These are phyloP conservation scores for Tangara arthus DNA, from an alignment of 2,797 vertebrate genomes.

Conservation along the genomic window DNA sequence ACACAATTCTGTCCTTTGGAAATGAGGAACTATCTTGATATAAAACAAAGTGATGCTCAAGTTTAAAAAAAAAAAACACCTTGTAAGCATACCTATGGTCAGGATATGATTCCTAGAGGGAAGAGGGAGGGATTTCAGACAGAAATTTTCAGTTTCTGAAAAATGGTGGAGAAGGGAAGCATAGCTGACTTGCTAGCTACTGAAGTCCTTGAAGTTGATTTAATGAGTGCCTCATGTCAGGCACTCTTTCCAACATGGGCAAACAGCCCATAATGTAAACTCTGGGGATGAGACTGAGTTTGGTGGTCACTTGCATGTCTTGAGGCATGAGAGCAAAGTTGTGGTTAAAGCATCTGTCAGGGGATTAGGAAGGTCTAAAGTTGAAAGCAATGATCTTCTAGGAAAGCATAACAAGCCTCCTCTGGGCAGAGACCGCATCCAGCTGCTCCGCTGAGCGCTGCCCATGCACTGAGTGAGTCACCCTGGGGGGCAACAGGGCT, in stretches of 20 bases:
- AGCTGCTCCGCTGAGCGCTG: neutral
- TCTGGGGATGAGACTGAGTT: slow-evolving; percentile 31
- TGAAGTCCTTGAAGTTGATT: slow-evolving; percentile 29
- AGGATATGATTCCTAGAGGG: neutral
- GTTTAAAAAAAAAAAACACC: neutral
- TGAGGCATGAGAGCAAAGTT: slow-evolving; percentile 56
- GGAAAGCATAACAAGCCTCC: slow-evolving; percentile 16
- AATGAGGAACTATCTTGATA: neutral
- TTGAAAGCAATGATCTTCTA: slow-evolving; percentile 64
- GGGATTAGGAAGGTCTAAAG: slow-evolving; percentile 73
- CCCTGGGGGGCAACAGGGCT: neutral
- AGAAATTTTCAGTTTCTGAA: neutral
- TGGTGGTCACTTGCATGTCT: slow-evolving; percentile 53
- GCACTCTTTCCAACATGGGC: slow-evolving; percentile 35
- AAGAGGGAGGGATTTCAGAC: neutral
- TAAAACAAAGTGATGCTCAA: neutral
- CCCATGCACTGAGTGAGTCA: neutral
- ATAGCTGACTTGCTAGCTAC: neutral
- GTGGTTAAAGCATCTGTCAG: slow-evolving; percentile 66
- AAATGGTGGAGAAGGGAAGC: neutral
- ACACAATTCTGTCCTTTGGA: neutral
- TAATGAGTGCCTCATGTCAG: slow-evolving; percentile 33
- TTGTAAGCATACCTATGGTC: neutral
- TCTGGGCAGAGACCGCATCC: neutral
- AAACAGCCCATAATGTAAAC: slow-evolving; percentile 44